phyloP scores from a whole-genome alignment of 2,113 vertebrate genomes.

The Sporophila hypoxantha region DNA sequence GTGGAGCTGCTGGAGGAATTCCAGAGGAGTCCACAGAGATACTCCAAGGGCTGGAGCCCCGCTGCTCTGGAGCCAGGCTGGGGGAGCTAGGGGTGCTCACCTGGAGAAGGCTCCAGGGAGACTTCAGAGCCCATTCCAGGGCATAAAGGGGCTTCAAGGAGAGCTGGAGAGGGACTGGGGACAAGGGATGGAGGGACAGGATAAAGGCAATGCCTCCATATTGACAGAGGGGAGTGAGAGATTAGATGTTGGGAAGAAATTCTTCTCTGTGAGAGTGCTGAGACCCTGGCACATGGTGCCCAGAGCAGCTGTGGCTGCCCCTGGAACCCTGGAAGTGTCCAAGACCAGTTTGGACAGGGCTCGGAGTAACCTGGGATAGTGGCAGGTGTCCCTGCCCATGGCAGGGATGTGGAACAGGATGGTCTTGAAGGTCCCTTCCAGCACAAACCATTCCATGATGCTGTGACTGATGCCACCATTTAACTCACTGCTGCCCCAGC shows the following conservation, averaged over 20 bases:
- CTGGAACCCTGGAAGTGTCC: neutral
- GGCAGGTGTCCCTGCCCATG: neutral
- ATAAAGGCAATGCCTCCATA: neutral
- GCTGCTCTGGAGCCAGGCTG: neutral
- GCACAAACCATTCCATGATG: neutral
- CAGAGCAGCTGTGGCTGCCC: neutral
- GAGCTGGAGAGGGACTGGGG: neutral
- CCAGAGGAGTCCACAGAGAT: neutral
- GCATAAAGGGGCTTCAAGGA: neutral
- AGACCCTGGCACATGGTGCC: neutral
- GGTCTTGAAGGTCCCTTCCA: neutral
- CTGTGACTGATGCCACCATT: neutral
- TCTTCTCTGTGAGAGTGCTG: fast-evolving
- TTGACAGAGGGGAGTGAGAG: neutral
- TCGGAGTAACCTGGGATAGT: neutral
- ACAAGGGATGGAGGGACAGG: neutral
- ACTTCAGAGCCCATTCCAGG: fast-evolving
- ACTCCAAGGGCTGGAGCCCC: neutral
- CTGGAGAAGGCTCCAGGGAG: neutral
- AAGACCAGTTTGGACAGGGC: neutral
- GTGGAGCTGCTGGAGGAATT: neutral
- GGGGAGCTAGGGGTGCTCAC: neutral
- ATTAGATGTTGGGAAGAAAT: neutral
- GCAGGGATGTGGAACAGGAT: fast-evolving
- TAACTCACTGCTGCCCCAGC: neutral